Percentiles rank a stretch among this genome's conserved stretches.
Conservation (phyloP, 2,113 vertebrate species). For the Anthoscopus minutus region DNA sequence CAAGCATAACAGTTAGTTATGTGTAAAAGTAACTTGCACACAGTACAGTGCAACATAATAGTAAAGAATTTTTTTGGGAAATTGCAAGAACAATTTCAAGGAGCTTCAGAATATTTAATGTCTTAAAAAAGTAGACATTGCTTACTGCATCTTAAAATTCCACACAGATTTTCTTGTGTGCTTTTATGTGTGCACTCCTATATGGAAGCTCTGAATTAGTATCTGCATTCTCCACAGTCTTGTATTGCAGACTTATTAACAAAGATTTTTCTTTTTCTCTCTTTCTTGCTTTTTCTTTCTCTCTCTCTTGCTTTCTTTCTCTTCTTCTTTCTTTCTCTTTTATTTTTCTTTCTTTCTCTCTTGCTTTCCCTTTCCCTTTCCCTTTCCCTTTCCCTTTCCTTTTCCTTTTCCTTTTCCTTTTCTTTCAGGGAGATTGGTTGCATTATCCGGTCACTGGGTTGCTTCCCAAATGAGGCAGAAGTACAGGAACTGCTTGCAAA, state of each 20-base stretch:
- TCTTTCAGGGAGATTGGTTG: slow-evolving; percentile 84
- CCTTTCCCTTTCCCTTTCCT: fast-evolving
- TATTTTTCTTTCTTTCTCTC: not conserved
- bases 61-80: not conserved
- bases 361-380: too few relatives aligned
- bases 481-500: slow-evolving; percentile 81
- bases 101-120: not conserved
- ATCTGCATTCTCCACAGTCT: not conserved
- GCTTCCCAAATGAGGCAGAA: slow-evolving; percentile 85
- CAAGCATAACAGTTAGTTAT: not conserved
- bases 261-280: not conserved
- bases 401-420: not conserved
- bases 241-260: not conserved
- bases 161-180: not conserved
- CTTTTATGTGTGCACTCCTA: not conserved
- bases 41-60: not conserved
- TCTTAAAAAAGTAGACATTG: not conserved
- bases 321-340: not conserved
- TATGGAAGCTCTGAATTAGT: not conserved
- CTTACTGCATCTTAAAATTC: not conserved
- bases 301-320: too few relatives aligned
- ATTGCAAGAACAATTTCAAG: not conserved
- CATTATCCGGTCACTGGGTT: slow-evolving; percentile 87
- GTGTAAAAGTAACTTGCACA: not conserved
- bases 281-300: not conserved